Evolutionary conservation across 1,140 invertebrate species (phyloP).

Genomic region (Solenopsis fugax): DNA sequence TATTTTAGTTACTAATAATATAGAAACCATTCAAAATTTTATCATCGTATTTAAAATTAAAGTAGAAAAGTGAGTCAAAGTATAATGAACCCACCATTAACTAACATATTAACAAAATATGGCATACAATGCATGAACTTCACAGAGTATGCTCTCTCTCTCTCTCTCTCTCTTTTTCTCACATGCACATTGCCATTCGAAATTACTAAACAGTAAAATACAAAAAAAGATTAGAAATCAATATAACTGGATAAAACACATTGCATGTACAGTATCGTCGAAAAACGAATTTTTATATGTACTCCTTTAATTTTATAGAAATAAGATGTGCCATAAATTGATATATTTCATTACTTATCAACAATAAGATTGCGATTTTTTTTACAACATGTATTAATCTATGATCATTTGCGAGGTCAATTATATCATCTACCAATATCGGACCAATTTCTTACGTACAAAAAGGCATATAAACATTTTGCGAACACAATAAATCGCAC

Average conservation of each 20-base stretch:
- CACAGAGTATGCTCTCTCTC: neutral
- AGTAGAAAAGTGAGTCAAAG: neutral
- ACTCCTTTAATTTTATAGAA: neutral
- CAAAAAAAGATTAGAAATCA: neutral
- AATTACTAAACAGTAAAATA: conserved; percentile 9
- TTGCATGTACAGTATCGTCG: neutral
- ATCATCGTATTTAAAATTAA: neutral
- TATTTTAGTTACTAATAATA: neutral
- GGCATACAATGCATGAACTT: neutral
- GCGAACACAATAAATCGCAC: neutral
- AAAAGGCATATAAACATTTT: conserved; percentile 23
- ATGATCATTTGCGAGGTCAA: neutral
- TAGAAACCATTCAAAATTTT: neutral
- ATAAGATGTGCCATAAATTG: neutral
- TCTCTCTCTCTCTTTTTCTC: neutral
- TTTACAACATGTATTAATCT: conserved; percentile 16
- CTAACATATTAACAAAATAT: conserved; percentile 38
- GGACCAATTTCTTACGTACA: conserved; percentile 10
- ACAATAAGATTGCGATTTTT: neutral
- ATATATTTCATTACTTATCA: neutral
- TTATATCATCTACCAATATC: neutral
- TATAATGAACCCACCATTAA: too few species aligned
- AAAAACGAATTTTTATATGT: conserved; percentile 1
- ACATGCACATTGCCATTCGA: neutral
- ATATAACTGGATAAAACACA: neutral